phyloP scores from a whole-genome alignment of 2,113 vertebrate genomes.

The Microtus oregoni region DNA sequence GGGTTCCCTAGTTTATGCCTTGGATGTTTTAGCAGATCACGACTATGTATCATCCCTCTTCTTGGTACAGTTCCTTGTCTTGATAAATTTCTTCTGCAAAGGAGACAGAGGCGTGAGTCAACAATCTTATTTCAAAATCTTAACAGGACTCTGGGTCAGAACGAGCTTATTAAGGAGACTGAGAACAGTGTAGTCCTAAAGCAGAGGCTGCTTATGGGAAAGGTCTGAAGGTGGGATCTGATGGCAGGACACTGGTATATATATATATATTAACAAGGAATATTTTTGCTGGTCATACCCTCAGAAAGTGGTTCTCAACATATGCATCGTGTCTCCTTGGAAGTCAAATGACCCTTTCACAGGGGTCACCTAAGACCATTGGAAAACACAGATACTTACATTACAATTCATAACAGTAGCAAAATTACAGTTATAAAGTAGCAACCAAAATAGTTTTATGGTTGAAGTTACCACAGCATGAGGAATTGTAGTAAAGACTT shows the following conservation, averaged over 20 bases:
- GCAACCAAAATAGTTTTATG: not conserved
- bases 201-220: not conserved
- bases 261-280: not conserved
- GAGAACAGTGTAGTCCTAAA: slow-evolving; percentile 34
- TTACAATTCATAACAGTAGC: not conserved
- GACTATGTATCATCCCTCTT: not conserved
- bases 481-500: not conserved
- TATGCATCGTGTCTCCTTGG: not conserved
- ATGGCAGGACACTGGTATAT: not conserved
- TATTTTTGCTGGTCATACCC: not conserved
- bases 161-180: slow-evolving; percentile 27
- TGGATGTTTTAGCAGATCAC: not conserved
- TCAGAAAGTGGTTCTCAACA: not conserved
- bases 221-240: slow-evolving; percentile 1
- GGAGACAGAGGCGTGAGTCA: not conserved
- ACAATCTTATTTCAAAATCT: slow-evolving; percentile 53
- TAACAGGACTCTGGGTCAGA: slow-evolving; percentile 4
- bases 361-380: not conserved
- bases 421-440: not conserved
- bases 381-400: not conserved
- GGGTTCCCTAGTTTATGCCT: not conserved
- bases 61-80: not conserved
- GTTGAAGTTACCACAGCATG: not conserved
- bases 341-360: not conserved
- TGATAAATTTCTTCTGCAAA: slow-evolving; percentile 4